Evolutionary conservation across 2,113 vertebrate genomes (phyloP), one percentile per base, ranked within the genome.

Genomic region (Microcebus murinus): DNA sequence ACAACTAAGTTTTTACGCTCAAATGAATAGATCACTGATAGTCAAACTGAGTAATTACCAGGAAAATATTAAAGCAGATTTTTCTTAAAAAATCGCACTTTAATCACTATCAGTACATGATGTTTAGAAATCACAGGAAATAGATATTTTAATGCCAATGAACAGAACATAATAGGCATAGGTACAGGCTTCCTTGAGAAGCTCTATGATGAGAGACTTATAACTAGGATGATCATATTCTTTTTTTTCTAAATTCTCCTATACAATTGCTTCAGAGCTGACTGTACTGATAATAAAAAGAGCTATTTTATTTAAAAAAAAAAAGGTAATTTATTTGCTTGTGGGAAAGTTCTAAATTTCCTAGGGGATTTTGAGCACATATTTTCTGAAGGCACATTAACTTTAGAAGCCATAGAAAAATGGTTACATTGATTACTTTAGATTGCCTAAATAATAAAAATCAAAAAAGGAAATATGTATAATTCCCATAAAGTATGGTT

Each of bases 31-130:
- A 85, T 36, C 8, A 34, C 11, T 89, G 57, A 15, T 50, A 74
- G 57, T 73, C 52, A 88, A 94, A 55, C 23, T 55, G 70, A 95
- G 42, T 29, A 61, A 81, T 91, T 27, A 94, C 14, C 45, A 93
- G 59, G 34, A 79, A 94, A 79, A 73, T 42, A 93, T 77, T 48
- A 77, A 68, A 76, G 70, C 4, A 14, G 8, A 52, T 61, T 89
- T 96, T 81, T 74, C 34, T 6, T 25, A 9, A n/a, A 59, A 52
- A 42, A 39, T 73, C n/a, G 59, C 17, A 61, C 3, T 80, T 85
- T 74, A 39, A 76, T 63, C 81, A 67, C 29, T 57, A 52, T 52
- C 39, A 57, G 27, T 76, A 21, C 0, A 20, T 25, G 13, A 7
- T 80, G 3, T 17, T 61, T 67, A 82, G 50, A 91, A 86, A 73